A percentile compares a stretch with the other conserved stretches of the same genome.
phyloP scores from a whole-genome alignment of 2,888 invertebrate genomes.

The Clitarchus hookeri region DNA sequence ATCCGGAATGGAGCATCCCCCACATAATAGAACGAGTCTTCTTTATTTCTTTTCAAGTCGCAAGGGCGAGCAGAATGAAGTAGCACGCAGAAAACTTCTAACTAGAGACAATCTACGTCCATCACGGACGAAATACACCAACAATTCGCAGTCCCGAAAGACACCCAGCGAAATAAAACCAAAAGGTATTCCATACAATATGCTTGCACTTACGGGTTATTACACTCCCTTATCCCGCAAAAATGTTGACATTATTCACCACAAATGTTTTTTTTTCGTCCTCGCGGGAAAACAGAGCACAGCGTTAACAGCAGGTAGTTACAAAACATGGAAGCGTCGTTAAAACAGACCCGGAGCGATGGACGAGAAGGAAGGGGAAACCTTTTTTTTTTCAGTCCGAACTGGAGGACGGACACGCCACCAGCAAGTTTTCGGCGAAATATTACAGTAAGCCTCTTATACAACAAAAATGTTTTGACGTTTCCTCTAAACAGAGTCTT shows the following conservation, averaged over 20 bases:
- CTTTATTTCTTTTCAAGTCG: too few species aligned
- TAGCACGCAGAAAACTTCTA: too few species aligned
- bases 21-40: too few species aligned
- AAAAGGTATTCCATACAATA: too few species aligned
- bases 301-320: too few species aligned
- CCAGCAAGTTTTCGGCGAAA: background rate
- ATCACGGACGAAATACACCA: too few species aligned
- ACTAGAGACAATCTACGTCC: too few species aligned
- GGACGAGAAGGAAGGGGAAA: background rate
- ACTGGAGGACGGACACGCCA: background rate
- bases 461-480: background rate
- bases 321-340: background rate
- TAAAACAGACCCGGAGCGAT: background rate
- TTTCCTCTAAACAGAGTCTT: background rate
- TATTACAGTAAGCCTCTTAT: constrained; percentile 9
- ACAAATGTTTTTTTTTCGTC: background rate
- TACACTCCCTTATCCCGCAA: background rate
- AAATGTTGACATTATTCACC: background rate
- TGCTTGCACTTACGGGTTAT: background rate
- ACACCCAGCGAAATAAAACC: too few species aligned
- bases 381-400: background rate
- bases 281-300: background rate
- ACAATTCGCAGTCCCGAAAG: too few species aligned
- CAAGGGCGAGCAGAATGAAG: too few species aligned
- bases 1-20: too few species aligned